phyloP scores from a whole-genome alignment of 30 jellyfish, hydroid and myxozoan species.

The Cassiopea xamachana region DNA sequence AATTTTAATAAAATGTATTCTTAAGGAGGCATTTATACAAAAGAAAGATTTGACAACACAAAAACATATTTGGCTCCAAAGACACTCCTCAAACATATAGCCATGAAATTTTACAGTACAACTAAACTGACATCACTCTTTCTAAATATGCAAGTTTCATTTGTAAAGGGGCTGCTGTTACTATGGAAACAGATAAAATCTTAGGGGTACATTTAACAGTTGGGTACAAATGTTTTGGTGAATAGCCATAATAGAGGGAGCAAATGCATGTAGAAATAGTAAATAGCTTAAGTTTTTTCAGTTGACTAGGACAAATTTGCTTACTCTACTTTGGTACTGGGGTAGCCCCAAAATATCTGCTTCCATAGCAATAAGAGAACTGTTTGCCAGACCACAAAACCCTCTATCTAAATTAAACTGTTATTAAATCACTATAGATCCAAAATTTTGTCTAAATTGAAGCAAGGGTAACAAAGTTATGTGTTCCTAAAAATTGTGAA shows the following conservation, averaged over 20 bases:
- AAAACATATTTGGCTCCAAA: background rate
- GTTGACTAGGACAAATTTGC: background rate
- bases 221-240: background rate
- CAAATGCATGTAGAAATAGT: background rate
- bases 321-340: conserved; percentile 6
- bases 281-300: background rate
- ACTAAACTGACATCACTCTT: background rate
- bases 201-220: background rate
- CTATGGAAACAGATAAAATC: conserved; percentile 2
- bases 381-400: background rate
- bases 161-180: conserved; percentile 5
- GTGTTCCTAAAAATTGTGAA: conserved; percentile 11
- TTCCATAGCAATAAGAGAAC: conserved; percentile 3
- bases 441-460: background rate
- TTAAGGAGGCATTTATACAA: conserved; percentile 1
- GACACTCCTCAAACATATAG: background rate
- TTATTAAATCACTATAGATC: background rate
- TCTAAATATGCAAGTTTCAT: background rate
- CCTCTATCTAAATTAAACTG: conserved; percentile 3
- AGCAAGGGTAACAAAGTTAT: conserved; percentile 4
- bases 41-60: background rate
- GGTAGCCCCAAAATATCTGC: conserved; percentile 10
- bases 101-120: background rate
- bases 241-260: background rate
- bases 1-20: too few relatives aligned